Conservation (phyloP, 2,888 invertebrate genomes). For the Shargacucullia verbasci region DNA sequence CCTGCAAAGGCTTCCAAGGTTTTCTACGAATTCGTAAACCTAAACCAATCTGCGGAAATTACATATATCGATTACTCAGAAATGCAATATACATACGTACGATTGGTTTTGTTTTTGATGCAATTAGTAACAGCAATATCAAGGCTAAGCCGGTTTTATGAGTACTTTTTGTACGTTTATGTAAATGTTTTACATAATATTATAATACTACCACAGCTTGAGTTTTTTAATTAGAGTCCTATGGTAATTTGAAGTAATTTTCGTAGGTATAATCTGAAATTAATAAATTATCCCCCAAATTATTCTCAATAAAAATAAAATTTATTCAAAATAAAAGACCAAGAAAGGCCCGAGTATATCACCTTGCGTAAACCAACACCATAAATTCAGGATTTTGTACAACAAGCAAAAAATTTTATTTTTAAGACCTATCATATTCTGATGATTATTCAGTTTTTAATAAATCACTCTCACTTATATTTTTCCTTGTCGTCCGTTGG, state of each 20-base stretch:
- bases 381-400: neutral
- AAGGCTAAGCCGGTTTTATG: slow-evolving; percentile 10
- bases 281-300: too few relatives aligned
- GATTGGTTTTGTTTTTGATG: slow-evolving; percentile 30
- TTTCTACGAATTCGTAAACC: too few relatives aligned
- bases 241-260: too few relatives aligned
- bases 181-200: too few relatives aligned
- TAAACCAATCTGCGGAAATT: neutral
- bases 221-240: too few relatives aligned
- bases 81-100: slow-evolving; percentile 24
- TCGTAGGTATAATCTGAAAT: too few relatives aligned
- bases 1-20: too few relatives aligned
- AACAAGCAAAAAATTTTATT: neutral
- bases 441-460: too few relatives aligned
- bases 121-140: slow-evolving; percentile 34
- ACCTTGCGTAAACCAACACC: slow-evolving; percentile 2
- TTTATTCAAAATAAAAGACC: too few relatives aligned
- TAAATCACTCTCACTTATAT: slow-evolving; percentile 34
- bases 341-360: neutral
- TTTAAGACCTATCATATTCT: neutral
- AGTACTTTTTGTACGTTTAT: too few relatives aligned
- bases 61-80: slow-evolving; percentile 16
- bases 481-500: slow-evolving; percentile 29
- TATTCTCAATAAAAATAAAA: too few relatives aligned
- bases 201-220: too few relatives aligned